A percentile compares a stretch with the other conserved stretches of the same genome.
phyloP scores from a whole-genome alignment of 2,888 invertebrate species.

The Drosophila anomalata region DNA sequence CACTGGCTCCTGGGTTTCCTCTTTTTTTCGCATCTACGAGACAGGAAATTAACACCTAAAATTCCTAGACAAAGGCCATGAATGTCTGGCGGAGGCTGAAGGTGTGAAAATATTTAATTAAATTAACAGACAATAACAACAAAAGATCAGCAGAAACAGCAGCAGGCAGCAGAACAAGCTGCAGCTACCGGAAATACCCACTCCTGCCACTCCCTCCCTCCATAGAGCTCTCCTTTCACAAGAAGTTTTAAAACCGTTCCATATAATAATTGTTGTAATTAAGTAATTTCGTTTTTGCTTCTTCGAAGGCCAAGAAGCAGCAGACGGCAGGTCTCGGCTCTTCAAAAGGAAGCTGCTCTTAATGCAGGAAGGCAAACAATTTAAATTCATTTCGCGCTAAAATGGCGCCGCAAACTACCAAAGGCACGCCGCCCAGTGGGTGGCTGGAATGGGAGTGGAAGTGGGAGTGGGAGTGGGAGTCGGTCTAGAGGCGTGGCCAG shows the following conservation, averaged over 20 bases:
- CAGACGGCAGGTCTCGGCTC: constrained; percentile 10
- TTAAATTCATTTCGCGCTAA: constrained; percentile 78
- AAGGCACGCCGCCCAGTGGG: constrained; percentile 43
- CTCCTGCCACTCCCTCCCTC: constrained; percentile 11
- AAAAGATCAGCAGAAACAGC: constrained; percentile 27
- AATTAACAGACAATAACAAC: constrained; percentile 65
- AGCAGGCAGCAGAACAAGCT: constrained; percentile 32
- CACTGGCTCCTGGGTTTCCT: constrained; percentile 7
- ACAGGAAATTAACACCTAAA: constrained; percentile 79
- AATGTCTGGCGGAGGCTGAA: constrained; percentile 60
- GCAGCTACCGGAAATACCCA: constrained; percentile 34
- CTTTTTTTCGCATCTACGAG: constrained; percentile 30
- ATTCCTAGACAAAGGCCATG: constrained; percentile 41
- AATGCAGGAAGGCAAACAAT: constrained; percentile 76
- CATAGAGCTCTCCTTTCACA: constrained; percentile 18
- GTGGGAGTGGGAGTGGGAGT: not conserved
- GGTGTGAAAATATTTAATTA: constrained; percentile 82
- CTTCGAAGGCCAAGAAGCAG: constrained; percentile 21
- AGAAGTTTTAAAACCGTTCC: constrained; percentile 62
- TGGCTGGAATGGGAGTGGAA: constrained; percentile 1
- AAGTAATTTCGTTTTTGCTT: constrained; percentile 73
- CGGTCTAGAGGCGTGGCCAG: constrained; percentile 34
- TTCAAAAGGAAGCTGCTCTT: constrained; percentile 60
- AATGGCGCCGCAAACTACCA: constrained; percentile 77
- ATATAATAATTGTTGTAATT: constrained; percentile 81